phyloP scores from a whole-genome alignment of 2,113 vertebrate genomes.

The Trematocara nigrifrons region DNA sequence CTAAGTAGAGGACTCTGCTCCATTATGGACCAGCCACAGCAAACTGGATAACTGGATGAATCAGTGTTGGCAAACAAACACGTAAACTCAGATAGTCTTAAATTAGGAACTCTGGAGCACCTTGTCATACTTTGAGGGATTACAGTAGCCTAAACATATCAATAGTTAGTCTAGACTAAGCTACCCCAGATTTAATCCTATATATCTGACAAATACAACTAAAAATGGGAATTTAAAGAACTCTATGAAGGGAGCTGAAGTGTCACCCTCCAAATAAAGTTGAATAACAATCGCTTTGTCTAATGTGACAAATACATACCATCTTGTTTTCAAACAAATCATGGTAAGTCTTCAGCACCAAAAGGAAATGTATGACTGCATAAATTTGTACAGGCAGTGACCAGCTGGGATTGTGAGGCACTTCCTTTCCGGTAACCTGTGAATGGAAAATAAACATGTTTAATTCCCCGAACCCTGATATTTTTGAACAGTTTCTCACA shows the following conservation, averaged over 20 bases:
- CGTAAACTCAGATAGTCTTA: not conserved
- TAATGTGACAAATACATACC: constrained; percentile 67
- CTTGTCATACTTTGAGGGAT: constrained; percentile 4
- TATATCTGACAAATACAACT: not conserved
- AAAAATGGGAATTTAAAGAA: not conserved
- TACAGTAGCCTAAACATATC: not conserved
- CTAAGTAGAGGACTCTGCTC: constrained; percentile 48
- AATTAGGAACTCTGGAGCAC: constrained; percentile 16
- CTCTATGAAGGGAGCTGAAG: not conserved
- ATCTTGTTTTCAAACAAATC: constrained; percentile 72
- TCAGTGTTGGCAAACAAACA: constrained; percentile 52
- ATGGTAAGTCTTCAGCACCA: constrained; percentile 75
- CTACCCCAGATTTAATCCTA: not conserved
- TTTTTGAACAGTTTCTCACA: not conserved
- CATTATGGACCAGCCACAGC: constrained; percentile 39
- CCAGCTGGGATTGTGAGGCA: constrained; percentile 68
- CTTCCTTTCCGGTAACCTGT: constrained; percentile 84
- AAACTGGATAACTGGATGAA: constrained; percentile 40
- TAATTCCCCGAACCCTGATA: not conserved
- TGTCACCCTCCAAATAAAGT: not conserved
- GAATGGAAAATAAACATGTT: constrained; percentile 5
- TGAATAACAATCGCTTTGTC: not conserved
- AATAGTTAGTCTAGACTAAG: not conserved
- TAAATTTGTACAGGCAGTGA: constrained; percentile 73
- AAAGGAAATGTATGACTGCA: constrained; percentile 73